Evolutionary conservation across 2,888 invertebrate species (phyloP), one percentile per base, ranked within the genome.

Genomic region (Falcaria lacertinaria): DNA sequence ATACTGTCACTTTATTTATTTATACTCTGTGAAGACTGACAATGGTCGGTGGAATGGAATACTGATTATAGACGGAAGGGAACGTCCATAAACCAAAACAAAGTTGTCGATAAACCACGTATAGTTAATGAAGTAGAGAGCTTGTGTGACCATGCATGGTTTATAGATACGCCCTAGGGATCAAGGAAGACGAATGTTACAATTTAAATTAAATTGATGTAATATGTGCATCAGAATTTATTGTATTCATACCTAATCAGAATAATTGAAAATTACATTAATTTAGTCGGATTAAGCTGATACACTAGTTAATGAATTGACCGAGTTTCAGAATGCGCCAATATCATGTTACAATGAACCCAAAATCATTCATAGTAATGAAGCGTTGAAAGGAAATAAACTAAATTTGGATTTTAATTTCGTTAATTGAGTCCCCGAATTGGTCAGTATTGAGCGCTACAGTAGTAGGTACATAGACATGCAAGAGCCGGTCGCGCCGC

Each of bases 131-230:
- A 35, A 35, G 17, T 16, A 13, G 14, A 14, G 7, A 4, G 37
- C n/a, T 11, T 15, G 15, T 11, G 4, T n/a, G 14, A 4, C 8
- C 19, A 19, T 14, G 15, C 25, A 25, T 37, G 37, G 25, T 22
- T 37, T 37, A 37, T 25, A 37, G 22, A 37, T 37, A 25, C 14
- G 15, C 37, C 35, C 19, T 22, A 28, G 11, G n/a, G n/a, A n/a
- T n/a, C n/a, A n/a, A n/a, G n/a, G n/a, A n/a, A n/a, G n/a, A n/a
- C n/a, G n/a, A n/a, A n/a, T n/a, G n/a, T n/a, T n/a, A n/a, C n/a
- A n/a, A n/a, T n/a, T n/a, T n/a, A n/a, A n/a, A n/a, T n/a, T n/a
- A n/a, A n/a, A n/a, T n/a, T n/a, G n/a, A n/a, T n/a, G n/a, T n/a
- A n/a, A n/a, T n/a, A n/a, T n/a, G n/a, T n/a, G n/a, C n/a, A n/a